Base-by-base conservation (phyloP, 2,888 invertebrate species). In the Amphipoea lucens region DNA sequence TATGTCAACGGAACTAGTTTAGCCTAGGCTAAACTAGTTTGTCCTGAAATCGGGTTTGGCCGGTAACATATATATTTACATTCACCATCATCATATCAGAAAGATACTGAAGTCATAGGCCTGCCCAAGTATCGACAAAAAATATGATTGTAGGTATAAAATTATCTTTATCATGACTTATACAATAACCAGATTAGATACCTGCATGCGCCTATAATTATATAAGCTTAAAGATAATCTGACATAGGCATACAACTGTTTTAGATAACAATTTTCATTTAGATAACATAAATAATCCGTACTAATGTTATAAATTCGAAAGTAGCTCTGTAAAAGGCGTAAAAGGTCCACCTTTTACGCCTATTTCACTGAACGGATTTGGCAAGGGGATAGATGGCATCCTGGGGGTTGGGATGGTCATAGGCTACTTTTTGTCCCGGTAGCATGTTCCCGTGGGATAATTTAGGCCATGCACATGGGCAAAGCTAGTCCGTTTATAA, bases 181-280 rank as follows among this genome's bases (percentile, higher is more conserved):
- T 48, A 29, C n/a, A 65, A 65, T 54, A 57, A 60, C 51, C 11
- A 65, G 68, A 70, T 83, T n/a, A 78, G 68, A 81, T 84, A 66
- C 0, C 42, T 69, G 4, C 48, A 51, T 42, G 29, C 1, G 11
- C 54, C 76, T 82, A 57, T 45, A 40, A 63, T 66, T 45, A 36
- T 54, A 45, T 40, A 62, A 84, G 62, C 54, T 48, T 14, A 42
- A 48, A 14, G 36, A 36, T 62, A 54, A 71, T 62, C 70, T 78
- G n/a, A 3, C 45, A 74, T 42, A 75, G 60, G 66, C 63, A 62
- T 62, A 74, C 7, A 74, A 67, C 29, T 20, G 14, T 60, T 36
- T 5, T 0, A 60, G 54, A 69, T 82, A 40, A 4, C 1, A 17
- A 36, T 1, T 51, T 6, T 45, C 45, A 67, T 68, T 57, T 6